Base-by-base conservation (phyloP, 1,140 invertebrate genomes). In the Mamestra configurata region DNA sequence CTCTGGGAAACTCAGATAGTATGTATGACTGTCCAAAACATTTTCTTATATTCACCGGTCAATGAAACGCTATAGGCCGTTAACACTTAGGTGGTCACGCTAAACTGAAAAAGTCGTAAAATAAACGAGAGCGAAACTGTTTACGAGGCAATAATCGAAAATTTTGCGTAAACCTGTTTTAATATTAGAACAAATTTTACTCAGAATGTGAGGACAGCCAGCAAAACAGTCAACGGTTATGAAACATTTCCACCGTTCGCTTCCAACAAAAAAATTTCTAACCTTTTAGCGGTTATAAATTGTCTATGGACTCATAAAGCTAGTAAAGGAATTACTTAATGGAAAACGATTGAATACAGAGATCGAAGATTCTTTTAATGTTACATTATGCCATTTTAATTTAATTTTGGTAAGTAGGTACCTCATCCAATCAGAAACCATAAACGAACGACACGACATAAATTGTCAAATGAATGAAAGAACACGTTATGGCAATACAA, bases 81-180 rank as follows among this genome's bases (percentile, higher is more conserved):
- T 13, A 76, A 76, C 64, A 64, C 49, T 59, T 37, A 59, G 31
- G 27, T 64, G 27, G 57, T 77, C 57, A 2, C 18, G 31, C 24
- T 70, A 37, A 66, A 57, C 49, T 72, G 18, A 31, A 37, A 64
- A 37, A 40, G 59, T 40, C 59, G 49, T 79, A 57, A 79, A 71
- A 57, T 59, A 43, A 79, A 71, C 66, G 57, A 4, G 43, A 35
- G 27, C 37, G 7, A 49, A 71, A 79, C 66, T 70, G 51, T 79
- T 79, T 79, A 79, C 53, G 66, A 35, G 64, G 51, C 31, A 71
- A 78, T 55, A 68, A 68, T 70, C n/a, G 11, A 13, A 31, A 3
- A 71, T 66, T 77, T 70, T 43, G 43, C 20, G 61, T 55, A 53
- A 77, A 68, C 51, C n/a, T 13, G 4, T 5, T 15, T 18, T 73